Conservation (phyloP, 2,797 vertebrate genomes). For the Darevskia mixta region DNA sequence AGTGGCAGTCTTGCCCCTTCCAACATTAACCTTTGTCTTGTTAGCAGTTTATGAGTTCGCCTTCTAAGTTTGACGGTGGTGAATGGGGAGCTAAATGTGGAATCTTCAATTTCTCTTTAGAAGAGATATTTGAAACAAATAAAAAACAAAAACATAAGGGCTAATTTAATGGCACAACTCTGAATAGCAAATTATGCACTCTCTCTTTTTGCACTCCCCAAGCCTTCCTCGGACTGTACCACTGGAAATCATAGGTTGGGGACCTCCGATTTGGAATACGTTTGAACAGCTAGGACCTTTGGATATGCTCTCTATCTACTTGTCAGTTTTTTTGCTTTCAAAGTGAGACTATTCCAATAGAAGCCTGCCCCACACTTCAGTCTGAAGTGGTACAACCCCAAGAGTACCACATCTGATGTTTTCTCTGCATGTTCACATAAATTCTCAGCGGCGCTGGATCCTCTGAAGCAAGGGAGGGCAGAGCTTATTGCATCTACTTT, state of each 20-base stretch:
- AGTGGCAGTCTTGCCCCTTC: too few species aligned
- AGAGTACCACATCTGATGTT: background rate
- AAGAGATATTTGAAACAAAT: background rate
- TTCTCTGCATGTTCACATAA: background rate
- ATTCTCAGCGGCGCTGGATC: background rate
- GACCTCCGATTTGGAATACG: background rate
- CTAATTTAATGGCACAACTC: background rate
- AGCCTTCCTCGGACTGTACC: too few species aligned
- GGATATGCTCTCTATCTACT: background rate
- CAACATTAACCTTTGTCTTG: background rate
- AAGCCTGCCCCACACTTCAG: background rate
- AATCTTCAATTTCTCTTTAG: background rate
- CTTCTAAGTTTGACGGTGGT: slow-evolving; percentile 14
- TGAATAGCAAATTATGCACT: background rate
- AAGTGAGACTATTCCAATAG: background rate
- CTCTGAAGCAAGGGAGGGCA: too few species aligned
- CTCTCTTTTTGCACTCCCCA: background rate
- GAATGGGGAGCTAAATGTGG: slow-evolving; percentile 13
- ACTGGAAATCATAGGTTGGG: background rate
- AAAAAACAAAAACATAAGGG: too few species aligned
- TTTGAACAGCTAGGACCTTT: background rate
- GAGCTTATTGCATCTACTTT: too few species aligned
- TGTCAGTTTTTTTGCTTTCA: background rate
- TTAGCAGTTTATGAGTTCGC: background rate
- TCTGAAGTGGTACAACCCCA: background rate